Base-by-base conservation (phyloP, 2,797 vertebrate species). In the Syndactyla subalaris region DNA sequence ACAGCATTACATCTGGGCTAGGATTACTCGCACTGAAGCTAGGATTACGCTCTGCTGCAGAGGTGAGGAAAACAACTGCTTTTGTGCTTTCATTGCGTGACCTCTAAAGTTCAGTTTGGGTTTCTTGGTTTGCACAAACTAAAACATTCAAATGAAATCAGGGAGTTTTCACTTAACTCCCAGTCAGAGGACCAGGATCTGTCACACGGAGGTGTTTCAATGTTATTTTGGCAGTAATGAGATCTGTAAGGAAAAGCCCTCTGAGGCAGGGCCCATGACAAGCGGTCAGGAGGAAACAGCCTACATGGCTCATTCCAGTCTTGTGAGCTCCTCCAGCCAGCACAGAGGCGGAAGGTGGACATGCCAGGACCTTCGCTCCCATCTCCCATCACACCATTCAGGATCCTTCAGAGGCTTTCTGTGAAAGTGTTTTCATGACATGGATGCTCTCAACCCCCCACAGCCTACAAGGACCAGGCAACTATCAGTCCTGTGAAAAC, bases 11-110 rank as follows among this genome's bases (percentile, higher is more conserved):
- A 88, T 93, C 81, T 91, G 72, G 84, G 95, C 84, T 93, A 92
- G 86, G 84, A 70, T 94, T 89, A 85, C 88, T 97, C 93, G 38
- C 14, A 3, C 85, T 51, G 82, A 39, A 85, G 83, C 79, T 74
- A 62, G 63, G 76, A 94, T 90, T 81, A 90, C 10, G 4, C 81
- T 85, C 67, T 5, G 8, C 74, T 71, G 84, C 81, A 96, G 92
- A 96, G 89, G 92, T 88, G 93, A 89, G 72, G 78, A 95, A 96
- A 94, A 93, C 88, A 95, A 93, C 75, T 74, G 78, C 78, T 80
- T 29, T 91, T 27, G 57, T 91, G 89, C 89, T 96, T 95, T 94
- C 73, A 78, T 29, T 94, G 82, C 39, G 0, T 30, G 92, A 95
- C 93, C 95, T 94, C 84, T 43, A 38, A 88, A 95, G 91, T 51